Evolutionary conservation across 1,140 invertebrate genomes (phyloP), one percentile per base, ranked within the genome.

Genomic region (Chrysopa pallens): DNA sequence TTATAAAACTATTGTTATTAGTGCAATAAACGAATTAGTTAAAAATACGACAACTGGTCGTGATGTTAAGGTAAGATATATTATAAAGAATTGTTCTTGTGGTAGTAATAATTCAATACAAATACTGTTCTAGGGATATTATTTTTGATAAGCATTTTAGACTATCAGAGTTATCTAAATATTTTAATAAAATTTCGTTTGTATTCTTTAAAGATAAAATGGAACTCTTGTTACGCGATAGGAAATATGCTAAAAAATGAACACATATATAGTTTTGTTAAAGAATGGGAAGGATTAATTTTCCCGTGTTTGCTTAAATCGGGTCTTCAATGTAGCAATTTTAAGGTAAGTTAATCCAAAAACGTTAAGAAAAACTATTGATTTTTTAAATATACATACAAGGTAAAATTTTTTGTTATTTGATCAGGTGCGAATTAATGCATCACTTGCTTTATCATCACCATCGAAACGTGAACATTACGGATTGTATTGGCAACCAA

Each of bases 181-280:
- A n/a, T n/a, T n/a, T n/a, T n/a, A n/a, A n/a, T n/a, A n/a, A n/a
- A n/a, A n/a, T n/a, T n/a, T n/a, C n/a, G n/a, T n/a, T n/a, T n/a
- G 17, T 23, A 23, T 39, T 39, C 42, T 52, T 60, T 52, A 40
- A 46, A 77, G 74, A 72, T 87, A 7, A 70, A 84, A 38, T 93
- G 88, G 87, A 93, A 91, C 63, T 80, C 86, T 8, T 91, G 87
- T 56, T 82, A 88, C 60, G 85, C 86, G 11, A 57, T 89, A 9
- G 81, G 84, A 14, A 84, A 82, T 49, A 66, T 80, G 36, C 68
- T 86, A 56, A 74, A 73, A 50, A 84, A 84, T 60, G 54, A 62
- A 4, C 50, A 60, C 7, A 56, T 84, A 2, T 74, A 74, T 50
- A 58, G 56, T 4, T 33, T 33, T 11, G n/a, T 11, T 6, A 9